Percentiles rank a stretch among this genome's conserved stretches.
These are phyloP conservation scores for Stylophora pistillata DNA, from an alignment of 64 coral and sea anemone genomes.

Conservation along the genomic window DNA sequence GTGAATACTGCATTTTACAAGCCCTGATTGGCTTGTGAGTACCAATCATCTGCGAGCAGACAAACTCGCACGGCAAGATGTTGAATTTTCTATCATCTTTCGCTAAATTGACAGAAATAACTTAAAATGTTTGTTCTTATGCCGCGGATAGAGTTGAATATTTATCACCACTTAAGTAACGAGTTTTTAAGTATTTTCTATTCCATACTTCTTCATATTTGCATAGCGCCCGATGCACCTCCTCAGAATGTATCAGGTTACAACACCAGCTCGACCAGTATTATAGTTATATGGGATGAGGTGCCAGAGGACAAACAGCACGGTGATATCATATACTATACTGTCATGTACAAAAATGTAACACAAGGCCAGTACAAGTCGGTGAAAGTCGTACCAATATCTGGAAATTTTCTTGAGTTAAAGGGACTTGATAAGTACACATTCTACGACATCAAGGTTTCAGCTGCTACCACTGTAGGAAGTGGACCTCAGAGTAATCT, in stretches of 20 bases:
- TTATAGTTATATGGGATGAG: background rate
- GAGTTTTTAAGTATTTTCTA: too few species aligned
- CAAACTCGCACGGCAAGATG: too few species aligned
- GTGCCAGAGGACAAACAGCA: background rate
- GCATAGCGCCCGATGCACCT: background rate
- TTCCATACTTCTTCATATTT: too few species aligned
- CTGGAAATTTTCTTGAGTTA: background rate
- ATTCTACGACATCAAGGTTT: slow-evolving; percentile 34
- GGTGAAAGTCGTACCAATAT: background rate
- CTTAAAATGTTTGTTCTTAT: too few species aligned
- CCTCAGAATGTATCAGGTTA: background rate
- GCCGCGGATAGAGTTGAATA: too few species aligned
- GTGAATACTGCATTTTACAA: too few species aligned
- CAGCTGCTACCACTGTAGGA: slow-evolving; percentile 15
- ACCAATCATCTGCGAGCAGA: too few species aligned
- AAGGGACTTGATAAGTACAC: slow-evolving; percentile 11
- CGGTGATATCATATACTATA: background rate
- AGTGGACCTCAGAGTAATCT: background rate
- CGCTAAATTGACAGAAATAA: too few species aligned
- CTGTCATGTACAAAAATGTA: background rate
- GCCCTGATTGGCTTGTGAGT: too few species aligned
- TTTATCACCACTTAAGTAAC: too few species aligned
- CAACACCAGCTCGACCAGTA: background rate
- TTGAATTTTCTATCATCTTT: too few species aligned
- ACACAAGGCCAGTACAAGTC: background rate